Percentiles rank a stretch among this genome's conserved stretches.
These are phyloP conservation scores for Trachelus iudaicus DNA, from an alignment of 2,888 invertebrate genomes.

Conservation along the genomic window DNA sequence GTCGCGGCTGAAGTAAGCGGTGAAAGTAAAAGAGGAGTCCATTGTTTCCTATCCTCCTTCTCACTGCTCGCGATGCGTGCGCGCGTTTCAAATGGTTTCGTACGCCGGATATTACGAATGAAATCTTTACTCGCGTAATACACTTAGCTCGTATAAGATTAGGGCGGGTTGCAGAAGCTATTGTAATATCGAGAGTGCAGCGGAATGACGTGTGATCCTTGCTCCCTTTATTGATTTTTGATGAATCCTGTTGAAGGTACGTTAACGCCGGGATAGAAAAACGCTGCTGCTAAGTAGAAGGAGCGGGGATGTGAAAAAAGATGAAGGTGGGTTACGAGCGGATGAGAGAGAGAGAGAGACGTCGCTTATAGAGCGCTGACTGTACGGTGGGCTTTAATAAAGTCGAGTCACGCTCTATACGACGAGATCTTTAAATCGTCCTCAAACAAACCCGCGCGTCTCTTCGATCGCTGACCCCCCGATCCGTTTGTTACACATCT, in stretches of 20 bases:
- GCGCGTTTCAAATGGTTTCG: background rate
- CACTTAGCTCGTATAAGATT: background rate
- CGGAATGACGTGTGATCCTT: constrained; percentile 17
- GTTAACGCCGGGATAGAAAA: background rate
- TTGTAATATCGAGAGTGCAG: background rate
- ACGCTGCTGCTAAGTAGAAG: background rate
- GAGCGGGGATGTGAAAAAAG: constrained; percentile 14
- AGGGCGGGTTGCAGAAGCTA: background rate
- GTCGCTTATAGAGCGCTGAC: constrained; percentile 7
- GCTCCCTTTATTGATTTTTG: constrained; percentile 28
- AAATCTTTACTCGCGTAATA: background rate
- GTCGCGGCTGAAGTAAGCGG: background rate
- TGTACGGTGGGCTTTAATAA: constrained; percentile 43
- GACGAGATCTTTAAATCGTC: constrained; percentile 54
- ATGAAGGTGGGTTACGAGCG: constrained; percentile 8
- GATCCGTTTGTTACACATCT: constrained; percentile 50
- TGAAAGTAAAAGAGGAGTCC: background rate
- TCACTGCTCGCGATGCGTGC: background rate
- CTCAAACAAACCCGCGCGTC: constrained; percentile 43
- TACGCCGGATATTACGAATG: background rate
- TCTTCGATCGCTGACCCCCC: constrained; percentile 46
- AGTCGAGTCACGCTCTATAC: constrained; percentile 56
- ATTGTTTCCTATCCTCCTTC: background rate
- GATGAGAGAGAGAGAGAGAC: constrained; percentile 11
- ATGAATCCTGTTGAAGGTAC: constrained; percentile 30